Evolutionary conservation across 2,797 vertebrate species (phyloP).

Genomic region (Manis pentadactyla): DNA sequence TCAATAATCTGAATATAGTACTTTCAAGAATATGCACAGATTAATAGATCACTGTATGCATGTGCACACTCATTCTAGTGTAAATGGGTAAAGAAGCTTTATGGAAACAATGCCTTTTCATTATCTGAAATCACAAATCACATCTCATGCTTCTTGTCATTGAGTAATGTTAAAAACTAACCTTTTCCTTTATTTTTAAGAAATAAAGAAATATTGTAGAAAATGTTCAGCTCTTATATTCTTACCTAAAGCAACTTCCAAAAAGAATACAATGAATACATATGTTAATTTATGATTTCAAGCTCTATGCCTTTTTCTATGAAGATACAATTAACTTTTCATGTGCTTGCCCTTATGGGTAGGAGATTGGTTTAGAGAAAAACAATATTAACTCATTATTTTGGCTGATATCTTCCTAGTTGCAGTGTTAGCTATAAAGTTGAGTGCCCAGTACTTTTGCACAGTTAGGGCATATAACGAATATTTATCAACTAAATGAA

Average conservation of each 20-base stretch:
- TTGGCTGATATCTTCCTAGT: neutral
- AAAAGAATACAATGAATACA: neutral
- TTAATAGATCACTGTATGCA: neutral
- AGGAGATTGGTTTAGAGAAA: neutral
- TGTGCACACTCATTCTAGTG: neutral
- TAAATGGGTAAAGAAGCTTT: neutral
- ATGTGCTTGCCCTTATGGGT: neutral
- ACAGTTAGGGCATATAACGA: neutral
- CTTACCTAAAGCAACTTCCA: neutral
- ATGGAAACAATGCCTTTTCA: neutral
- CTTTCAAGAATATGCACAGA: neutral
- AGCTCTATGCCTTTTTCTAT: neutral
- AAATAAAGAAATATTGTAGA: neutral
- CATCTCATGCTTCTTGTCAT: neutral
- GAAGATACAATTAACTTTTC: constrained; percentile 32
- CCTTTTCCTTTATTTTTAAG: neutral
- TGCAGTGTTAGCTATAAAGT: neutral
- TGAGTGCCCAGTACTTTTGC: neutral
- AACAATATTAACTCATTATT: neutral
- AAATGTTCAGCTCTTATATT: neutral
- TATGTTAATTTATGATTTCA: neutral
- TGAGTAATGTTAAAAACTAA: neutral
- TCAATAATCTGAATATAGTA: neutral
- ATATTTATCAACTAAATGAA: neutral
- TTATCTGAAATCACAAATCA: neutral